phyloP scores from a whole-genome alignment of 2,888 invertebrate genomes.

The Lepidonotus clava region DNA sequence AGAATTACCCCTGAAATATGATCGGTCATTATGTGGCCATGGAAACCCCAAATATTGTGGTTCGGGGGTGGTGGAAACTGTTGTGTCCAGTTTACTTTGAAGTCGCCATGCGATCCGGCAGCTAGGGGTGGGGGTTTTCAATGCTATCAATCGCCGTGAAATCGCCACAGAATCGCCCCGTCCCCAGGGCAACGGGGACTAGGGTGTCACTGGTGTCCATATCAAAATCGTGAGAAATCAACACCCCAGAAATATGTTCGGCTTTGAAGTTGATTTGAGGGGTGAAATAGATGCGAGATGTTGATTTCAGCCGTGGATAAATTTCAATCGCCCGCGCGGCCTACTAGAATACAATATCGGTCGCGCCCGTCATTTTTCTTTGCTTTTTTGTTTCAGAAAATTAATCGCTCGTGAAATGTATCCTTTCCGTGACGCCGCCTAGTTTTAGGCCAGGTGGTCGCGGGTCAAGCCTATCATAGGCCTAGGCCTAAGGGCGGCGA shows the following conservation, averaged over 20 bases:
- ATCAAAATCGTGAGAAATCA: not conserved
- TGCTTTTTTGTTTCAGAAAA: too few relatives aligned
- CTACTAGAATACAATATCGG: too few relatives aligned
- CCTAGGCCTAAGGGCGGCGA: not conserved
- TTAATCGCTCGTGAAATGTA: slow-evolving; percentile 36
- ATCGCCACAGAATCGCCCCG: slow-evolving; percentile 37
- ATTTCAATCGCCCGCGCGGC: too few relatives aligned
- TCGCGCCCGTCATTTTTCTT: too few relatives aligned
- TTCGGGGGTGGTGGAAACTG: not conserved
- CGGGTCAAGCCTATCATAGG: not conserved
- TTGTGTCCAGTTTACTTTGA: slow-evolving; percentile 42
- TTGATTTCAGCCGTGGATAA: too few relatives aligned
- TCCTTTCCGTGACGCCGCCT: not conserved
- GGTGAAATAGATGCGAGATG: too few relatives aligned
- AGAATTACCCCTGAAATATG: slow-evolving; percentile 39
- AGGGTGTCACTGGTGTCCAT: too few relatives aligned
- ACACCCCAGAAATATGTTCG: not conserved
- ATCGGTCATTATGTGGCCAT: slow-evolving; percentile 27
- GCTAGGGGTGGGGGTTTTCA: not conserved
- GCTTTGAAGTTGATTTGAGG: not conserved
- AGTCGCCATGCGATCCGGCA: not conserved
- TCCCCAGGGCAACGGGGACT: not conserved
- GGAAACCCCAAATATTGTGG: slow-evolving; percentile 43
- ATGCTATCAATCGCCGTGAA: slow-evolving; percentile 24
- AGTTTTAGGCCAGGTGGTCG: not conserved